Evolutionary conservation across 2,888 invertebrate species (phyloP), one percentile per base, ranked within the genome.

Genomic region (Megaustenia siamemsis): DNA sequence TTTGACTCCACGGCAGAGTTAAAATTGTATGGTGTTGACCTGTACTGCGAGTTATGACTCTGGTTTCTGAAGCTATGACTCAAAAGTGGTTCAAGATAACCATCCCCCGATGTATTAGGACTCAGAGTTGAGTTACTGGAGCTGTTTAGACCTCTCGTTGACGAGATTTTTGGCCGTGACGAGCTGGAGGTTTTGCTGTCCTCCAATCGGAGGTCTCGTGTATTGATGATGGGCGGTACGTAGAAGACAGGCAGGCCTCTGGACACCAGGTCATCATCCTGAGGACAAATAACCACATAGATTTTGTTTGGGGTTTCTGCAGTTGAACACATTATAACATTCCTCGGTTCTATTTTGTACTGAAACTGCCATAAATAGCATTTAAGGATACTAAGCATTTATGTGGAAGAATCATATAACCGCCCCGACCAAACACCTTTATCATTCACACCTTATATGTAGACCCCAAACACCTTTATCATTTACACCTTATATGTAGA

Each of bases 251-350:
- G 84, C 4, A 84, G 24, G 15, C 84, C 78, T 56, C 77, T 32
- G 8, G 76, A 63, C 2, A 69, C 69, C 79, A 79, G 45, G 35
- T 84, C 78, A 79, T 80, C 84, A 76, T 79, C 84, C 80, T 80
- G 79, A 1, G 12, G n/a, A 69, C 24, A 18, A 38, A 68, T n/a
- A n/a, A n/a, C n/a, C n/a, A n/a, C n/a, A n/a, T n/a, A n/a, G n/a
- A n/a, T n/a, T n/a, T n/a, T n/a, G n/a, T n/a, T n/a, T n/a, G n/a
- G n/a, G n/a, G n/a, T n/a, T n/a, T n/a, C n/a, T n/a, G n/a, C n/a
- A n/a, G n/a, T n/a, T n/a, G n/a, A n/a, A n/a, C n/a, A n/a, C n/a
- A n/a, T n/a, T n/a, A n/a, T n/a, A n/a, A n/a, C n/a, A n/a, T n/a
- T n/a, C n/a, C n/a, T n/a, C n/a, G n/a, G n/a, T n/a, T n/a, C n/a